Evolutionary conservation across 2,797 vertebrate genomes (phyloP), one percentile per base, ranked within the genome.

Genomic region (Phataginus tetradactyla): DNA sequence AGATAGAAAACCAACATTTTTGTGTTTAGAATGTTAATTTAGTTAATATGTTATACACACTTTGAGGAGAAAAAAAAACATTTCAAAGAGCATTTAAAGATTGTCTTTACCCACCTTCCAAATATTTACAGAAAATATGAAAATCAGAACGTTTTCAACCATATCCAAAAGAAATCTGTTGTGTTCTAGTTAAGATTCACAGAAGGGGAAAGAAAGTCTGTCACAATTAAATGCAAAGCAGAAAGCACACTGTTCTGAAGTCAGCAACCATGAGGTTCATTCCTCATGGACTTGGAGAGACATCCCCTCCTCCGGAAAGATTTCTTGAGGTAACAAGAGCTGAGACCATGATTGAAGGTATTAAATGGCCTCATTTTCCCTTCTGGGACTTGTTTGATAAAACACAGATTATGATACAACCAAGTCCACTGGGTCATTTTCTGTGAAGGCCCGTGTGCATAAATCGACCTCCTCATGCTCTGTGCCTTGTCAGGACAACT

Each of bases 91-190:
- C 88, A 90, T 80, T 90, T 95, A 95, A 94, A 96, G 71, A 94
- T 63, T 69, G 69, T 80, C 94, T 95, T 90, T 89, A 97, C 25
- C 61, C 86, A 96, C 63, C 88, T 96, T 96, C 95, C 96, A 97
- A 96, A 97, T 97, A 96, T 98, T 98, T 96, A 96, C 71, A 86
- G 68, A 80, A 66, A 92, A 95, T 91, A 97, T 96, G 69, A 91
- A 96, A 97, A 95, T 97, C 92, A 85, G 91, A 97, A 97, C 93
- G 96, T 96, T 97, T 96, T 92, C 92, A 81, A 95, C 92, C 59
- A 4, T 83, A 91, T 42, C 78, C 69, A 83, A 95, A 97, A 97
- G 92, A 97, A 97, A 98, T 97, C 92, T 97, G 96, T 94, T 96
- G 74, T 94, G 89, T 84, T 97, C 79, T 96, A 96, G 88, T 94